These are phyloP conservation scores for Rhorus exstirpatorius DNA, from an alignment of 2,888 invertebrate genomes.

Conservation along the genomic window DNA sequence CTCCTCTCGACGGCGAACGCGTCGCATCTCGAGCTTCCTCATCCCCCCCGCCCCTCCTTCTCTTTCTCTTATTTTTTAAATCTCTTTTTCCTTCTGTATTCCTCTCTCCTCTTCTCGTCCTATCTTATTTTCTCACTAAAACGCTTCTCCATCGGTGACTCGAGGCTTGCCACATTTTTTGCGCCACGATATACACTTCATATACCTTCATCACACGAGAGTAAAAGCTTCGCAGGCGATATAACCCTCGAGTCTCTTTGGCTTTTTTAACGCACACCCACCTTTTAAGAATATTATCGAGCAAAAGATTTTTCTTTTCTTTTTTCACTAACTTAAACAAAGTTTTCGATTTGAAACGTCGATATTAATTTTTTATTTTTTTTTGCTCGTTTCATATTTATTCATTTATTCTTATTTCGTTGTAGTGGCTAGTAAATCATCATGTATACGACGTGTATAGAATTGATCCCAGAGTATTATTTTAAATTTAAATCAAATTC, in stretches of 20 bases:
- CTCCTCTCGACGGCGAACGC: conserved; percentile 59
- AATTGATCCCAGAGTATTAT: no score
- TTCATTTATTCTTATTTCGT: no score
- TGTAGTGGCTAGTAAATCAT: no score
- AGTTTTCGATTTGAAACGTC: no score
- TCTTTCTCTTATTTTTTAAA: conserved; percentile 14
- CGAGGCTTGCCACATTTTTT: conserved; percentile 48
- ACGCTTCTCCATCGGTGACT: conserved; percentile 13
- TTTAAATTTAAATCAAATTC: no score
- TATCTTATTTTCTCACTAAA: conserved; percentile 26
- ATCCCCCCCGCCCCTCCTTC: conserved; percentile 6
- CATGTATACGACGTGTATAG: no score
- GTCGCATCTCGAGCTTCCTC: conserved; percentile 49
- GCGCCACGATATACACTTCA: conserved; percentile 40
- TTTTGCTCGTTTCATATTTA: no score
- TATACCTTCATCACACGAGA: conserved; percentile 6
- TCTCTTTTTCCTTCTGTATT: conserved; percentile 12
- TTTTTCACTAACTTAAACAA: conserved; percentile 1
- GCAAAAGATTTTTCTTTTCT: conserved; percentile 10
- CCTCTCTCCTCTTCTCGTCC: conserved; percentile 16
- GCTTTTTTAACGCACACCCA: conserved; percentile 18
- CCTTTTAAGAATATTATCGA: conserved; percentile 18
- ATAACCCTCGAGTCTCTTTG: conserved; percentile 46
- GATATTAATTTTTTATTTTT: no score
- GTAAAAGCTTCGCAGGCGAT: conserved; percentile 21